Percentiles rank a stretch among this genome's conserved stretches.
These are phyloP conservation scores for Grammomys dolichurus DNA, from an alignment of 2,113 vertebrate genomes.

Conservation along the genomic window DNA sequence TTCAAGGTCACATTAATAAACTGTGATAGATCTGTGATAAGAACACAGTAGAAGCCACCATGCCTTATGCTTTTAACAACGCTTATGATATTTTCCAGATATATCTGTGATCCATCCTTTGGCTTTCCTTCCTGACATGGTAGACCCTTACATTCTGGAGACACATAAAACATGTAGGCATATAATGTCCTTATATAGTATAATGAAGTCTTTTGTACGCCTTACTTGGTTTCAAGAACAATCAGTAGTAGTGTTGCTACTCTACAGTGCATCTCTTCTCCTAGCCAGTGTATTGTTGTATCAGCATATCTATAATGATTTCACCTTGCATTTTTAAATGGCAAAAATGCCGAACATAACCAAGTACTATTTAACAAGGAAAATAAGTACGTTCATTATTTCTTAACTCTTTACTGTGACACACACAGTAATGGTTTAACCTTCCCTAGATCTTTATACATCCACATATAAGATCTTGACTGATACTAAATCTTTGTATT, in stretches of 20 bases:
- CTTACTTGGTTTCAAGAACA: conserved; percentile 5
- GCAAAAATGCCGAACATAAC: neutral
- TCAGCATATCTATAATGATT: neutral
- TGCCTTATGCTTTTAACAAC: neutral
- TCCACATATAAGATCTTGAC: neutral
- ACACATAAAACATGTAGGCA: neutral
- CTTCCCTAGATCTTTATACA: neutral
- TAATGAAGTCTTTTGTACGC: neutral
- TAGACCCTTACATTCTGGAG: conserved; percentile 43
- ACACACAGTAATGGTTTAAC: neutral
- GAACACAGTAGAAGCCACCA: neutral
- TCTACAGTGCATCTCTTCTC: neutral
- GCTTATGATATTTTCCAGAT: neutral
- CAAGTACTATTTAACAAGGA: conserved; percentile 26
- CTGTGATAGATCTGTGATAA: neutral
- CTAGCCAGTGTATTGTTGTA: neutral
- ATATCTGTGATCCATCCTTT: neutral
- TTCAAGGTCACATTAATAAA: neutral
- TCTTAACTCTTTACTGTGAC: conserved; percentile 23
- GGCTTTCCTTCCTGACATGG: neutral
- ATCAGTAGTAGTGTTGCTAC: neutral
- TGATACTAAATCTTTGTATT: neutral
- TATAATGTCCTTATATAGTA: neutral
- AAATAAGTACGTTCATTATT: neutral
- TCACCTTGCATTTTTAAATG: conserved; percentile 13